These are phyloP conservation scores for Amaurobius ferox DNA, from an alignment of 2,888 invertebrate genomes.

Conservation along the genomic window DNA sequence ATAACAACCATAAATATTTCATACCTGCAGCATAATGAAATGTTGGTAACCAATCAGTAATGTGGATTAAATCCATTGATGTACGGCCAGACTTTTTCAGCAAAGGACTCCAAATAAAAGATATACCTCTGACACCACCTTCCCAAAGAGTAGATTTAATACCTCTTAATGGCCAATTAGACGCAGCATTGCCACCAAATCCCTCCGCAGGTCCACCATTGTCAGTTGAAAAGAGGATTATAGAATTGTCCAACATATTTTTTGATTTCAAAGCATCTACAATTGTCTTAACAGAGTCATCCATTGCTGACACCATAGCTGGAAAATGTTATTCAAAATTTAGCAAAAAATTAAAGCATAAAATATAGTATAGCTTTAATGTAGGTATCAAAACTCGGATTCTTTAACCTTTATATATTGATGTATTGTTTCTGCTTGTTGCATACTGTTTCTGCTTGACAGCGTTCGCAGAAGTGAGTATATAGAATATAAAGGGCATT, in stretches of 20 bases:
- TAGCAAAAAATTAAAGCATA: too few relatives aligned
- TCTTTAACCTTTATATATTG: too few relatives aligned
- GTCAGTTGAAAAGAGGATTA: conserved; percentile 91
- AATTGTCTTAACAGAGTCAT: conserved; percentile 89
- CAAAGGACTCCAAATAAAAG: conserved; percentile 77
- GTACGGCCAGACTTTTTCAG: conserved; percentile 80
- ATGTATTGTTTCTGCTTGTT: too few relatives aligned
- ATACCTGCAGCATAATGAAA: conserved; percentile 78
- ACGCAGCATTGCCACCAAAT: conserved; percentile 77
- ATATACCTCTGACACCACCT: conserved; percentile 78
- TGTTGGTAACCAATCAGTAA: conserved; percentile 94
- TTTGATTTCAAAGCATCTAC: conserved; percentile 83
- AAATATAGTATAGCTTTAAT: too few relatives aligned
- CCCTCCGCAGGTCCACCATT: conserved; percentile 83
- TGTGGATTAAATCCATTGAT: conserved; percentile 85
- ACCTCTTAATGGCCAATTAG: conserved; percentile 78
- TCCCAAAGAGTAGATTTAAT: conserved; percentile 78
- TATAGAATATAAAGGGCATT: too few relatives aligned
- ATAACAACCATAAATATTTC: too few relatives aligned
- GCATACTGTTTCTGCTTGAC: too few relatives aligned
- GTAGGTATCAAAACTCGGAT: too few relatives aligned
- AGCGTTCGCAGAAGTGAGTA: too few relatives aligned
- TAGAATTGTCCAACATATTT: conserved; percentile 86
- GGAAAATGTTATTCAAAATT: background rate
- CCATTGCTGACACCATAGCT: conserved; percentile 91